Conservation (phyloP, 2,888 invertebrate species). For the Acronicta psi region DNA sequence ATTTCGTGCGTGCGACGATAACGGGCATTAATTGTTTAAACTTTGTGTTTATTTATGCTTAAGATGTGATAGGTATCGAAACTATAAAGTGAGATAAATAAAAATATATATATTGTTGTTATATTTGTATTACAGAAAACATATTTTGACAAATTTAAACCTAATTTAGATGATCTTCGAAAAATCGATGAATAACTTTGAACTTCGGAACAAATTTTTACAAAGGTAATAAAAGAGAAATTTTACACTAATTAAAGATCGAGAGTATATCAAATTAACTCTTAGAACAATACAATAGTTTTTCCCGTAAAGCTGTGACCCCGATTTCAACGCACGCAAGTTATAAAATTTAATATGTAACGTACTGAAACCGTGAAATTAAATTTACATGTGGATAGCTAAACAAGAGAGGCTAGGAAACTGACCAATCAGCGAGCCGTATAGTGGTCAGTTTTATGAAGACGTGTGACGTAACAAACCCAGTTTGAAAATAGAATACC, state of each 20-base stretch:
- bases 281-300: slow-evolving; percentile 43
- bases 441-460: slow-evolving; percentile 20
- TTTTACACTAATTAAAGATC: slow-evolving; percentile 29
- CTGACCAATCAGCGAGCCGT: slow-evolving; percentile 20
- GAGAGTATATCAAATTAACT: slow-evolving; percentile 43
- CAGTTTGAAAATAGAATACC: slow-evolving; percentile 64
- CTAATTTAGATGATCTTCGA: too few species aligned
- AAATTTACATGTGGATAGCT: slow-evolving; percentile 38
- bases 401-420: slow-evolving; percentile 6
- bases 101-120: too few species aligned
- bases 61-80: too few species aligned
- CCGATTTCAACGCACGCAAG: slow-evolving; percentile 39
- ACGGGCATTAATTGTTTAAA: slow-evolving; percentile 36
- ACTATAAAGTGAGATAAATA: too few species aligned
- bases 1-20: slow-evolving; percentile 32
- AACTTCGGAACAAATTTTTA: slow-evolving; percentile 1
- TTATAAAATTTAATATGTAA: slow-evolving; percentile 46
- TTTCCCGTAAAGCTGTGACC: slow-evolving; percentile 48
- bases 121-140: neutral
- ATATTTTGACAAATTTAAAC: too few species aligned
- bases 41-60: neutral
- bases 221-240: slow-evolving; percentile 46
- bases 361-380: slow-evolving; percentile 46
- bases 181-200: too few species aligned
- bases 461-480: slow-evolving; percentile 43